Percentiles rank a stretch among this genome's conserved stretches.
These are phyloP conservation scores for Hippoglossus stenolepis DNA, from an alignment of 2,113 vertebrate species.

Conservation along the genomic window DNA sequence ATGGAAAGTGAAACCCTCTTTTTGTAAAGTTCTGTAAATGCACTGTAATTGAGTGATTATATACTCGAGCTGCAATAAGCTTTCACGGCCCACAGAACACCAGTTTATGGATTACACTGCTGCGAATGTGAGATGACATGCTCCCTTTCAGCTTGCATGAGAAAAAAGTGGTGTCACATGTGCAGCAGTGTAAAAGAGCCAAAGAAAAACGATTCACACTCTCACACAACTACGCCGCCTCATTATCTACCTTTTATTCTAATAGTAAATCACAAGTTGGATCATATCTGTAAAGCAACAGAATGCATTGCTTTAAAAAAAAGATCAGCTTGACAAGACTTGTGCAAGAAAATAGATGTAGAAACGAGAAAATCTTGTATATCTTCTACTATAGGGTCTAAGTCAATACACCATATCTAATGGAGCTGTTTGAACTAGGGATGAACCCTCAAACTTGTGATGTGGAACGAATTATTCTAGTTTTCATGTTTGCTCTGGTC, in stretches of 20 bases:
- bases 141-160: conserved; percentile 1
- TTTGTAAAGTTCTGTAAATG: conserved; percentile 23
- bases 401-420: not conserved
- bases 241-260: not conserved
- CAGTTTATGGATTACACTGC: conserved; percentile 14
- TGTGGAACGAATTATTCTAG: conserved; percentile 51
- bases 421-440: conserved; percentile 18
- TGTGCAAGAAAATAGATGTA: not conserved
- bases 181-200: not conserved
- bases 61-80: conserved; percentile 1
- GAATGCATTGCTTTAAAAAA: not conserved
- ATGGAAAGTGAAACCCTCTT: not conserved
- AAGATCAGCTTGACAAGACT: not conserved
- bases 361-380: not conserved
- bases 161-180: not conserved
- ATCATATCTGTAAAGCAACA: not conserved
- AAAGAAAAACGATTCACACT: not conserved
- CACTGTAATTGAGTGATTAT: conserved; percentile 34
- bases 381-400: not conserved
- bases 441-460: conserved; percentile 33
- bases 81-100: conserved; percentile 6
- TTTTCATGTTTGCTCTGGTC: conserved; percentile 37
- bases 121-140: conserved; percentile 10
- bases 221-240: not conserved
- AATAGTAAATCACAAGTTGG: not conserved